Percentiles rank a stretch among this genome's conserved stretches.
These are phyloP conservation scores for Heliconius hewitsoni DNA, from an alignment of 1,140 invertebrate species.

Conservation along the genomic window DNA sequence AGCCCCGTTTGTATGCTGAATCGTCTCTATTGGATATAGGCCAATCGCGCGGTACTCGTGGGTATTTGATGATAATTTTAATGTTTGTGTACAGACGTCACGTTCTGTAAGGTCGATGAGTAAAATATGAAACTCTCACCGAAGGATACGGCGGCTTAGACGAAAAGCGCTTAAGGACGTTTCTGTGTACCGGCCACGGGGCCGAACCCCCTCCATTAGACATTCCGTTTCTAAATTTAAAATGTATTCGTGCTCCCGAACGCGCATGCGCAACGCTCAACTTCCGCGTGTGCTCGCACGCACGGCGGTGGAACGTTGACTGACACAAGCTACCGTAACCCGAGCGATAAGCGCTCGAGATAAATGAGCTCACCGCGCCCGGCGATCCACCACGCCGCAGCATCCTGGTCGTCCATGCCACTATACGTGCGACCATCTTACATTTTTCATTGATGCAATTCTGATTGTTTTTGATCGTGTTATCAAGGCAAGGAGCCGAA, in stretches of 20 bases:
- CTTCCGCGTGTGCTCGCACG: constrained; percentile 77
- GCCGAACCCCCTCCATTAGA: constrained; percentile 81
- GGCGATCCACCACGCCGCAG: constrained; percentile 73
- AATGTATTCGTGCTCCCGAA: constrained; percentile 72
- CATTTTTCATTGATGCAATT: constrained; percentile 17
- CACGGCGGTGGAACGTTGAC: constrained; percentile 73
- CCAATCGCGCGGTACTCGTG: constrained; percentile 70
- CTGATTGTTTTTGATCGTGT: constrained; percentile 43
- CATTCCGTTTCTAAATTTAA: constrained; percentile 78
- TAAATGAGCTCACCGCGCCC: constrained; percentile 76
- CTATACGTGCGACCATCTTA: constrained; percentile 58
- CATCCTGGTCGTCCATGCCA: constrained; percentile 70
- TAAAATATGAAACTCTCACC: constrained; percentile 68
- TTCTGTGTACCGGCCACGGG: constrained; percentile 86
- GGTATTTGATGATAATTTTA: constrained; percentile 67
- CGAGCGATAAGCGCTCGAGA: constrained; percentile 69
- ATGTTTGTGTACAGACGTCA: constrained; percentile 71
- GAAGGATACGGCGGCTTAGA: constrained; percentile 73
- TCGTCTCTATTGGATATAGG: constrained; percentile 75
- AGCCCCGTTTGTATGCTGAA: constrained; percentile 62
- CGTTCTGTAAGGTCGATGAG: constrained; percentile 53
- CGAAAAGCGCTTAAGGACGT: constrained; percentile 82
- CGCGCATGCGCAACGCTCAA: constrained; percentile 76
- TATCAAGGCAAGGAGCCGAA: constrained; percentile 60
- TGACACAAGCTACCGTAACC: constrained; percentile 64